Evolutionary conservation across 2,797 vertebrate genomes (phyloP), one percentile per base, ranked within the genome.

Genomic region (Coregonus sp.): DNA sequence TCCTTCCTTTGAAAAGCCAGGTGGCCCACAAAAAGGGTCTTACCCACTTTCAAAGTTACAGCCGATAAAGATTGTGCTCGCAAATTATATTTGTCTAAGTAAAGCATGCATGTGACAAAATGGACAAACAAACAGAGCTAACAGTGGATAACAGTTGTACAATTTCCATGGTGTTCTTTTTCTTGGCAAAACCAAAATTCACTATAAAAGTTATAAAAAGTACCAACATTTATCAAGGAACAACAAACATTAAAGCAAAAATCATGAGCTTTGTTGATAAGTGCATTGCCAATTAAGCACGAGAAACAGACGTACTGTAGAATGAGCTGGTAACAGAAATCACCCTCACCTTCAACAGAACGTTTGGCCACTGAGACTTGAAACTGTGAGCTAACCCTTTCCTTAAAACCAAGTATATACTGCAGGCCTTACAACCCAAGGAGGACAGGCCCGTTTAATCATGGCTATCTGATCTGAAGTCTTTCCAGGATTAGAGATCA

Each of bases 31-130:
- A 74, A 77, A 63, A 76, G 25, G 59, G 74, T 76, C 33, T 72
- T 35, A 51, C 52, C 80, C 76, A 5, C 37, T 66, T 68, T 47
- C 78, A 61, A 71, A 79, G 72, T 75, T 69, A 80, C 7, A 77
- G 78, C 78, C 54, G 71, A 86, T 80, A 75, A 47, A 47, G 84
- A 86, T 88, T 88, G 86, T 73, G 85, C 84, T 85, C 74, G 82
- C 84, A 80, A 80, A 81, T 71, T 67, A 61, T 47, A 47, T 67
- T 69, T 65, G 40, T 47, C 40, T 47, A 29, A 74, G 72, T 16
- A 16, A 18, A 20, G 35, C 68, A 11, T 40, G 73, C 40, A 25
- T 33, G 35, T 61, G 68, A 63, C 66, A 11, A 61, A 70, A 70
- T 37, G 52, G 20, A 72, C 25, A 51, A 71, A 76, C 7, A 54